A percentile compares a stretch with the other conserved stretches of the same genome.
These are phyloP conservation scores for Campylomormyrus tamandua DNA, from an alignment of 2,113 vertebrate genomes.

Conservation along the genomic window DNA sequence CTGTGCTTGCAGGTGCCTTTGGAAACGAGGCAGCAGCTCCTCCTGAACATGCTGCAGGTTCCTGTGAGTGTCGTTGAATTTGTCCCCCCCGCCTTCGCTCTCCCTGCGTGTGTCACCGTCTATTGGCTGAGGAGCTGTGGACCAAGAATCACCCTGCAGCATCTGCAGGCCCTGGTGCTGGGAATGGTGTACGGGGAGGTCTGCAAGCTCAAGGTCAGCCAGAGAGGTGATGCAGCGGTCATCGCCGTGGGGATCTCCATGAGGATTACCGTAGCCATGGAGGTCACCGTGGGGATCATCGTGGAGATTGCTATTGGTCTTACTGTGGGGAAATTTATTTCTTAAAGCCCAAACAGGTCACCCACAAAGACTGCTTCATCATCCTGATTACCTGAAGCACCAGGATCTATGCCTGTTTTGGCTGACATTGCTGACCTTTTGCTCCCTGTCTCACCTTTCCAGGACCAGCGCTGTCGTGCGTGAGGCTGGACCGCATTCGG, in stretches of 20 bases:
- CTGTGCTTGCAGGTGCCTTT: slow-evolving; percentile 43
- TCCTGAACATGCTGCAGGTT: slow-evolving; percentile 58
- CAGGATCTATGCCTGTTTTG: too few species aligned
- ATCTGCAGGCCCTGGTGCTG: slow-evolving; percentile 65
- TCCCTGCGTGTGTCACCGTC: slow-evolving; percentile 56
- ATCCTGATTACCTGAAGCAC: not conserved
- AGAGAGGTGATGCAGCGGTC: not conserved
- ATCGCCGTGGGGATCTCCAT: not conserved
- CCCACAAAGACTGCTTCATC: not conserved
- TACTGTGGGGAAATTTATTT: not conserved
- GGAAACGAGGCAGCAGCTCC: slow-evolving; percentile 40
- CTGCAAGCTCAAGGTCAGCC: slow-evolving; percentile 28
- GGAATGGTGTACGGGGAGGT: slow-evolving; percentile 56
- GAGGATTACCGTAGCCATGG: not conserved
- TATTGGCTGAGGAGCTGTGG: slow-evolving; percentile 56
- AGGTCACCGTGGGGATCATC: not conserved
- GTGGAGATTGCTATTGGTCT: not conserved
- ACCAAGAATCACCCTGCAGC: slow-evolving; percentile 46
- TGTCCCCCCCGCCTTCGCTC: slow-evolving; percentile 46
- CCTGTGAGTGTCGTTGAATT: slow-evolving; percentile 39
- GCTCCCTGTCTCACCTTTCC: not conserved
- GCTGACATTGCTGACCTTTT: not conserved
- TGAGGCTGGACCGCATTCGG: slow-evolving; percentile 45
- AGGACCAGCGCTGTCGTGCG: slow-evolving; percentile 29
- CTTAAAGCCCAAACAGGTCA: not conserved